phyloP scores from a whole-genome alignment of 2,113 vertebrate species.

The Rynchops niger region DNA sequence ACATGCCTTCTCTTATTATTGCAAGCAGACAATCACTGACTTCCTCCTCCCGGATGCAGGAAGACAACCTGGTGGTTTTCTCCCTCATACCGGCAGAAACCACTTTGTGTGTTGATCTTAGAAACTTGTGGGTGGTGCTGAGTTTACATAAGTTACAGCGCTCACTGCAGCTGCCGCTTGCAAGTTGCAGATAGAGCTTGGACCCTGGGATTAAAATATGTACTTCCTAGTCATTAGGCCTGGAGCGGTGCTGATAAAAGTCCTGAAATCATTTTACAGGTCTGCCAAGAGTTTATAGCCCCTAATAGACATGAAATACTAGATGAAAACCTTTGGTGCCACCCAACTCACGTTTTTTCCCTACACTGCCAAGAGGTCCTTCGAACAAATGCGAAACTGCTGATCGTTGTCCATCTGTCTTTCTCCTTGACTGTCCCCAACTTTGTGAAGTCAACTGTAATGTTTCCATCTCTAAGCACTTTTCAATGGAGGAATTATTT shows the following conservation, averaged over 20 bases:
- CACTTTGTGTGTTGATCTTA: slow-evolving; percentile 38
- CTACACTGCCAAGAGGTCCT: not conserved
- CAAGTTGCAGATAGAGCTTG: not conserved
- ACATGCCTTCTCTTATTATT: slow-evolving; percentile 43
- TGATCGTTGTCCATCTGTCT: not conserved
- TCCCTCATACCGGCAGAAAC: slow-evolving; percentile 38
- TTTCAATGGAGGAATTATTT: not conserved
- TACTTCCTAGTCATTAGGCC: not conserved
- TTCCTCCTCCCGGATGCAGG: slow-evolving; percentile 45
- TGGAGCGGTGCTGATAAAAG: not conserved
- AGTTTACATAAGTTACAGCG: slow-evolving; percentile 28
- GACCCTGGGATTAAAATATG: not conserved
- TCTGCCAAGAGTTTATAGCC: not conserved
- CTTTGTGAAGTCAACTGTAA: not conserved
- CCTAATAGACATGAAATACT: not conserved
- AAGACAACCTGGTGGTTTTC: slow-evolving; percentile 64
- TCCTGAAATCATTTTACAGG: not conserved
- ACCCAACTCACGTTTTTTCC: not conserved
- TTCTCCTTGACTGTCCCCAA: not conserved
- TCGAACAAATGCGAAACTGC: not conserved
- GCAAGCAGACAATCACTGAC: slow-evolving; percentile 47
- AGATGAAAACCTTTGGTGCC: not conserved
- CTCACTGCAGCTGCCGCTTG: not conserved
- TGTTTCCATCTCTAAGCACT: not conserved
- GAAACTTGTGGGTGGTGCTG: slow-evolving; percentile 36